phyloP scores from a whole-genome alignment of 1,140 invertebrate genomes.

The Nylanderia fulva region DNA sequence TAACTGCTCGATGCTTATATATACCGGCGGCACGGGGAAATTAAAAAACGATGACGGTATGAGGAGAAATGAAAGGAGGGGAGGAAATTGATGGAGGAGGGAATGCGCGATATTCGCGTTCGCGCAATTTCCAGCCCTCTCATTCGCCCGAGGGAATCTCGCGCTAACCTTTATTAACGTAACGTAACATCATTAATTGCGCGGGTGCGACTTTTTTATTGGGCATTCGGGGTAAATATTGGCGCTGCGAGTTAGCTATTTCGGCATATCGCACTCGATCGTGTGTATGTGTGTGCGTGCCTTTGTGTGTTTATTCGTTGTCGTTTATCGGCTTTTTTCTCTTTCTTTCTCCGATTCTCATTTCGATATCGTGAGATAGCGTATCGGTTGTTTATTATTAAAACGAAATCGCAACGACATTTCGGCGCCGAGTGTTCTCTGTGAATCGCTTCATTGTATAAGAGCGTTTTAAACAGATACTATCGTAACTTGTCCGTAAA shows the following conservation, averaged over 20 bases:
- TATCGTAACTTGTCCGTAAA: neutral
- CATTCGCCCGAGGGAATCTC: neutral
- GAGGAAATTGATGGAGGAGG: too few species aligned
- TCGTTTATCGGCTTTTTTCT: neutral
- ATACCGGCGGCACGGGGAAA: conserved; percentile 41
- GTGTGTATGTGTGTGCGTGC: neutral
- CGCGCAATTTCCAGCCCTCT: conserved; percentile 24
- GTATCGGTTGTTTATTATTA: conserved; percentile 34
- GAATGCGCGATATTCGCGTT: conserved; percentile 5
- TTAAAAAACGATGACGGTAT: conserved; percentile 59
- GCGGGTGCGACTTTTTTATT: conserved; percentile 53
- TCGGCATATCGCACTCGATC: conserved; percentile 50
- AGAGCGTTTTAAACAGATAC: neutral
- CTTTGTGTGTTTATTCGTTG: conserved; percentile 11
- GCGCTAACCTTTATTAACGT: conserved; percentile 59
- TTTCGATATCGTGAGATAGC: conserved; percentile 39
- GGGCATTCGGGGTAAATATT: conserved; percentile 63
- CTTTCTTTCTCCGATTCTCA: neutral
- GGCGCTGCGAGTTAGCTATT: conserved; percentile 37
- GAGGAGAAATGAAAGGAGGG: conserved; percentile 8
- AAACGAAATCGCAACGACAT: conserved; percentile 25
- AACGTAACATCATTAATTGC: conserved; percentile 61
- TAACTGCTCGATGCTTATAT: conserved; percentile 55
- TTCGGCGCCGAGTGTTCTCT: conserved; percentile 9
- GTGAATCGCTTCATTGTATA: neutral